A percentile compares a stretch with the other conserved stretches of the same genome.
Evolutionary conservation across 2,113 vertebrate species (phyloP).

Genomic region (Patagioenas fasciata): DNA sequence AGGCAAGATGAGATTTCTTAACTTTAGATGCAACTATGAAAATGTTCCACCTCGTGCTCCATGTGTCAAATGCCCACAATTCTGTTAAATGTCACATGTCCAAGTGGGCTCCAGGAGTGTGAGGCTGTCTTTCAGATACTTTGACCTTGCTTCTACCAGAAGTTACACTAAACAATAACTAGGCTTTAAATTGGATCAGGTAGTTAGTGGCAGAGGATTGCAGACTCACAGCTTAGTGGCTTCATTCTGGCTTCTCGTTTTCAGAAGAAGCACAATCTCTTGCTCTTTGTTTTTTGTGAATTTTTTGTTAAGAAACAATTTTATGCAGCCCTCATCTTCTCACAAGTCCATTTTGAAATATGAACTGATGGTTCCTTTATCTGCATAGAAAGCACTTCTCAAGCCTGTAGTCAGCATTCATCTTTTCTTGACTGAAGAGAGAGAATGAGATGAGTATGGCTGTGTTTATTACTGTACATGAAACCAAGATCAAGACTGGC

Average conservation of each 20-base stretch:
- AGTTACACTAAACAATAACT: not conserved
- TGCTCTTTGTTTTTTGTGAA: not conserved
- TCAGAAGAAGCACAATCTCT: not conserved
- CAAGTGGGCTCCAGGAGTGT: not conserved
- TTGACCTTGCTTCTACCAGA: not conserved
- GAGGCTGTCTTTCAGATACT: not conserved
- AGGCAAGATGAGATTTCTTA: not conserved
- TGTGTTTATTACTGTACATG: not conserved
- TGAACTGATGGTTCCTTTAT: not conserved
- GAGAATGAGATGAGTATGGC: not conserved
- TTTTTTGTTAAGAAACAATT: not conserved
- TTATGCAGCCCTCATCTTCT: not conserved
- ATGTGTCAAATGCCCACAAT: not conserved
- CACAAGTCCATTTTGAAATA: not conserved
- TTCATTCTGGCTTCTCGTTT: not conserved
- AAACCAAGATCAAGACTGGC: not conserved
- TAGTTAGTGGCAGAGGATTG: not conserved
- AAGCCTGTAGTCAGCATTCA: not conserved
- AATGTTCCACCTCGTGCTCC: not conserved
- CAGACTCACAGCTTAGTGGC: not conserved
- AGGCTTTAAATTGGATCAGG: not conserved
- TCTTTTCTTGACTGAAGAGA: not conserved
- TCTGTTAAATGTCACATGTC: not conserved
- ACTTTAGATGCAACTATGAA: not conserved
- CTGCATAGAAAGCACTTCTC: not conserved